A percentile compares a stretch with the other conserved stretches of the same genome.
Evolutionary conservation across 2,888 invertebrate genomes (phyloP).

Genomic region (Nomada hirtipes): DNA sequence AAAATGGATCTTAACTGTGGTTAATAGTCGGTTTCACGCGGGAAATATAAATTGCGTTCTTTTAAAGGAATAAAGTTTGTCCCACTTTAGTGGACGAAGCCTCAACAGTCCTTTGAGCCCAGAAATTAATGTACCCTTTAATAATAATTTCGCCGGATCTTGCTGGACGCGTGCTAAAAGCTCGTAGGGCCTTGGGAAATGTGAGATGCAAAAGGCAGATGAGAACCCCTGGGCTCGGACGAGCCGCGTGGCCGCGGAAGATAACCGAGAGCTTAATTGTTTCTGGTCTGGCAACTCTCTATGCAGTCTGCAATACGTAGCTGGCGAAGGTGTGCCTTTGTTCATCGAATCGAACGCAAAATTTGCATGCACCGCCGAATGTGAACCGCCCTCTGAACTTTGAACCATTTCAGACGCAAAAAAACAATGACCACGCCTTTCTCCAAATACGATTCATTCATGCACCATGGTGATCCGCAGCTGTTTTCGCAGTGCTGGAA

Average conservation of each 20-base stretch:
- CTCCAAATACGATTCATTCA: slow-evolving; percentile 52
- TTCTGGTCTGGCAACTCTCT: slow-evolving; percentile 82
- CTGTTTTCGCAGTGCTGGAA: slow-evolving; percentile 19
- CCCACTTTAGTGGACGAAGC: not conserved
- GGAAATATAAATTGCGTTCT: not conserved
- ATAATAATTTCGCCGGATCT: slow-evolving; percentile 4
- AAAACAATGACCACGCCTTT: slow-evolving; percentile 45
- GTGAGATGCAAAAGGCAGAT: slow-evolving; percentile 32
- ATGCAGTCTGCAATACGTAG: slow-evolving; percentile 72
- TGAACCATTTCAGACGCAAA: slow-evolving; percentile 47
- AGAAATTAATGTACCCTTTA: slow-evolving; percentile 6
- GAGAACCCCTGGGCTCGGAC: slow-evolving; percentile 64
- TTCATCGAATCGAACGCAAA: slow-evolving; percentile 69
- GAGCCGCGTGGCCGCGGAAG: slow-evolving; percentile 77
- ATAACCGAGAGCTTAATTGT: slow-evolving; percentile 81
- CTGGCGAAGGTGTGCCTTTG: slow-evolving; percentile 71
- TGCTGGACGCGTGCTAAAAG: not conserved
- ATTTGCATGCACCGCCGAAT: slow-evolving; percentile 66
- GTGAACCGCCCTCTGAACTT: slow-evolving; percentile 61
- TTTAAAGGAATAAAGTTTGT: not conserved
- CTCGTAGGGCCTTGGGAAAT: not conserved
- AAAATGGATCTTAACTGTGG: no score
- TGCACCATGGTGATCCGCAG: slow-evolving; percentile 7
- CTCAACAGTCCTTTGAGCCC: not conserved
- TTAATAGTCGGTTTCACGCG: no score